Percentiles rank a stretch among this genome's conserved stretches.
Evolutionary conservation across 2,113 vertebrate genomes (phyloP).

Genomic region (Mionectes macconnelli): DNA sequence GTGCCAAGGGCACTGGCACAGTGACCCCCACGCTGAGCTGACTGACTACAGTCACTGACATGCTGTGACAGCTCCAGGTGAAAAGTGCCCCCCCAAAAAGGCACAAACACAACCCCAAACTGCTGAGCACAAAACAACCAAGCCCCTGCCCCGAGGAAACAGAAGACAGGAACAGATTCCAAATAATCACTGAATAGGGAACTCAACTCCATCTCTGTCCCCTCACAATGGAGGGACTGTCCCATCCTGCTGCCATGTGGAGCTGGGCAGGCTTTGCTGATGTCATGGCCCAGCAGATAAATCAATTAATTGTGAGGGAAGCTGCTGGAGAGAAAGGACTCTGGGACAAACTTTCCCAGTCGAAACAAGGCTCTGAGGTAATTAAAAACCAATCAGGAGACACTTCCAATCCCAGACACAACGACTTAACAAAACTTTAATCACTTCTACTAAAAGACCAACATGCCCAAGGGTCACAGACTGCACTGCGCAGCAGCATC

Average conservation of each 20-base stretch:
- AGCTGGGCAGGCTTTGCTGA: background rate
- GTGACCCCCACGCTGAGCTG: background rate
- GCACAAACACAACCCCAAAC: background rate
- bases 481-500: background rate
- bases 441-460: background rate
- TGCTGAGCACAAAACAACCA: background rate
- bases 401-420: background rate
- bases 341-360: background rate
- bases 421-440: background rate
- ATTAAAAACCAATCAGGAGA: background rate
- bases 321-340: background rate
- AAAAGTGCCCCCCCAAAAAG: background rate
- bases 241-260: background rate
- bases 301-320: background rate
- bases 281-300: background rate
- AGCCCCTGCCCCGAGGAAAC: background rate
- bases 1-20: background rate
- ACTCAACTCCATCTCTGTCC: background rate
- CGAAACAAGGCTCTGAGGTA: background rate
- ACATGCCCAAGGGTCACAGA: background rate
- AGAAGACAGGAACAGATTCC: background rate
- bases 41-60: background rate
- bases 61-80: background rate
- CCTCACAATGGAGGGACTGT: background rate
- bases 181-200: background rate